Evolutionary conservation across 92 coral and sea anemone species (phyloP).

Genomic region (Zoanthus gigantus): DNA sequence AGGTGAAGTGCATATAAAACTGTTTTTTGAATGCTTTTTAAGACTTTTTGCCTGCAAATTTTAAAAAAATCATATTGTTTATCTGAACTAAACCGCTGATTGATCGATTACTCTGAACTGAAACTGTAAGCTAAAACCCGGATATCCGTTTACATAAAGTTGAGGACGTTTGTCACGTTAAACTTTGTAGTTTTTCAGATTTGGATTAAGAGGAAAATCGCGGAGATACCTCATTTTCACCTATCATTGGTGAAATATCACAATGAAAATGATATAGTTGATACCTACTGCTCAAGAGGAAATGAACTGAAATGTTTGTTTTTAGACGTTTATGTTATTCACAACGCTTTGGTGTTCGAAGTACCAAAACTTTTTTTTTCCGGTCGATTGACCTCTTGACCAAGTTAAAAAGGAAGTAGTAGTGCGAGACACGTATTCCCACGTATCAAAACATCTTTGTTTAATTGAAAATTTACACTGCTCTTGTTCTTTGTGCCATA

Average conservation of each 20-base stretch:
- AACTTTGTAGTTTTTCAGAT: neutral
- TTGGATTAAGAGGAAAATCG: neutral
- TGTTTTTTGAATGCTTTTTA: neutral
- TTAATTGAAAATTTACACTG: neutral
- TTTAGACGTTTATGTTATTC: neutral
- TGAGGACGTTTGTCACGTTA: neutral
- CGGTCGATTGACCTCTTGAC: neutral
- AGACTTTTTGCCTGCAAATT: neutral
- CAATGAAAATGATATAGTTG: neutral
- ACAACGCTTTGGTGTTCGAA: neutral
- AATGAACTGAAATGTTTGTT: neutral
- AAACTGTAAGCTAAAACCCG: neutral
- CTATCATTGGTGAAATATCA: neutral
- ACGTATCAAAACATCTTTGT: neutral
- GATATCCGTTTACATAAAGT: neutral
- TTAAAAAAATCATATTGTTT: neutral
- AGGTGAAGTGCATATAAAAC: neutral
- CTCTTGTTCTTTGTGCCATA: too few species aligned
- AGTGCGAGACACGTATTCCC: neutral
- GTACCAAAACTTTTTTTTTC: neutral
- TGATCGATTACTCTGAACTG: neutral
- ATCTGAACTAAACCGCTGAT: neutral
- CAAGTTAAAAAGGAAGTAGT: constrained; percentile 4
- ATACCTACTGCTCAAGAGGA: neutral
- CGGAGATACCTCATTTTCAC: neutral